Percentiles rank a stretch among this genome's conserved stretches.
Evolutionary conservation across 2,113 vertebrate species (phyloP).

Genomic region (Parus major): DNA sequence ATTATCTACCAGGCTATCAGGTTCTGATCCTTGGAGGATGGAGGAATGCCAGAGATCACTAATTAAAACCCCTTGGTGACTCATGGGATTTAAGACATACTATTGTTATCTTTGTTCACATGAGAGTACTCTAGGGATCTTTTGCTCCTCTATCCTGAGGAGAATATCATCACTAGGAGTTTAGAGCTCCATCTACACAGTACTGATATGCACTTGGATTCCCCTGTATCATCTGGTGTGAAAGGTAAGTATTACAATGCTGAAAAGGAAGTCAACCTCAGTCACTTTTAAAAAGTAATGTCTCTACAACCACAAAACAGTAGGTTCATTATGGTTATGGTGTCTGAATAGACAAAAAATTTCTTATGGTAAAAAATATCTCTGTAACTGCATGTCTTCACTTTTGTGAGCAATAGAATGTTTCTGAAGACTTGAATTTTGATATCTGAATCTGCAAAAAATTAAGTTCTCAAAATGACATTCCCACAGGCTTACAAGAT

Average conservation of each 20-base stretch:
- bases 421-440: background rate
- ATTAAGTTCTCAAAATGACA: background rate
- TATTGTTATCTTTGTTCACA: background rate
- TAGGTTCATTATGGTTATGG: background rate
- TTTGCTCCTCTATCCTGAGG: background rate
- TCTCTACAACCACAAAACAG: background rate
- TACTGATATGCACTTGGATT: background rate
- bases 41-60: background rate
- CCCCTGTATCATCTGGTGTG: background rate
- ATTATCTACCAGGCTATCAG: background rate
- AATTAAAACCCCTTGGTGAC: background rate
- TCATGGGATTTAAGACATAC: background rate
- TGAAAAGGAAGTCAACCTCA: background rate
- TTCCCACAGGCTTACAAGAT: background rate
- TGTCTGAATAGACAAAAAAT: background rate
- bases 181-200: rapidly evolving
- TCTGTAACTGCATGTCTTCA: background rate
- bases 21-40: background rate
- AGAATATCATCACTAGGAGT: background rate
- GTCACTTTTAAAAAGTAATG: background rate
- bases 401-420: background rate
- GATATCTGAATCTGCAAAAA: background rate
- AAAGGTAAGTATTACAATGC: background rate
- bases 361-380: background rate
- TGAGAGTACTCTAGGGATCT: background rate